phyloP scores from a whole-genome alignment of 1,140 invertebrate species.

The Eurytemora carolleeae region DNA sequence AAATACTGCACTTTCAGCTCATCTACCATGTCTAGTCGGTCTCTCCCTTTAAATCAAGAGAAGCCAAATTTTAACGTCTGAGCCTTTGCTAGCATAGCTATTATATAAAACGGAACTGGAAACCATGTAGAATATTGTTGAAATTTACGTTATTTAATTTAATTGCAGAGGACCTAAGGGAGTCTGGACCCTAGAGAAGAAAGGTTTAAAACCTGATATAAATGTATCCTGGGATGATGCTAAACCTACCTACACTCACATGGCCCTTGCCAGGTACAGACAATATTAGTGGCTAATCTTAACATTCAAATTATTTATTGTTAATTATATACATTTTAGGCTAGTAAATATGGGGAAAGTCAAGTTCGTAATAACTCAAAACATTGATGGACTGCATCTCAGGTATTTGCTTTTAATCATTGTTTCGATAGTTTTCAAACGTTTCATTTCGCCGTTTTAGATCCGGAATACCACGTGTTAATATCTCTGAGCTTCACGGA shows the following conservation, averaged over 20 bases:
- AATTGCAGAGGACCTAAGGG: constrained; percentile 68
- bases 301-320: constrained; percentile 23
- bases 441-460: too few relatives aligned
- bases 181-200: constrained; percentile 90
- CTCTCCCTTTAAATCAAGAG: too few relatives aligned
- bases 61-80: too few relatives aligned
- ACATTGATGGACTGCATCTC: constrained; percentile 93
- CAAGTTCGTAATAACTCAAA: constrained; percentile 82
- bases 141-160: constrained; percentile 16
- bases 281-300: too few relatives aligned
- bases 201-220: constrained; percentile 63
- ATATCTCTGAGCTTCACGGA: constrained; percentile 83
- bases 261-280: constrained; percentile 67
- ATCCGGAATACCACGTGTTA: constrained; percentile 56
- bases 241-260: constrained; percentile 75
- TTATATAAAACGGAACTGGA: too few relatives aligned
- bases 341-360: constrained; percentile 36
- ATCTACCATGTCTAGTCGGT: too few relatives aligned
- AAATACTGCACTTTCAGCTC: too few relatives aligned
- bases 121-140: too few relatives aligned
- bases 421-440: too few relatives aligned
- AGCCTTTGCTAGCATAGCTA: too few relatives aligned
- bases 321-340: constrained; percentile 16
- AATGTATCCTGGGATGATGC: constrained; percentile 80
- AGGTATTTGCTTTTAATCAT: too few relatives aligned